phyloP scores from a whole-genome alignment of 1,140 invertebrate genomes.

The Aradophagus sp. region DNA sequence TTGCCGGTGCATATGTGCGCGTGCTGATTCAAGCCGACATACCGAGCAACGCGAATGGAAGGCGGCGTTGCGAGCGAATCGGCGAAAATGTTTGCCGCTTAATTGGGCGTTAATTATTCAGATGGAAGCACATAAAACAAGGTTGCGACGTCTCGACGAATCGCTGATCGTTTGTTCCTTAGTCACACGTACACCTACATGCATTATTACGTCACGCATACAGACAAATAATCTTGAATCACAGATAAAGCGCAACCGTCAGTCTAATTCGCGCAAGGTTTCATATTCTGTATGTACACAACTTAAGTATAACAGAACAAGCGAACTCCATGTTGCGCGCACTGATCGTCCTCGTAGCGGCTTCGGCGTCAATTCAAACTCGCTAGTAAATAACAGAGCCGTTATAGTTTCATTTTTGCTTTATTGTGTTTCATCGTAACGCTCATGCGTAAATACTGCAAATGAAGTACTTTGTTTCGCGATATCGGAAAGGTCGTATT shows the following conservation, averaged over 20 bases:
- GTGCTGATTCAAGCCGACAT: no score
- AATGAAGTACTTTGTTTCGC: no score
- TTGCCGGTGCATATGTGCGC: constrained; percentile 17
- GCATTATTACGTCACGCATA: constrained; percentile 55
- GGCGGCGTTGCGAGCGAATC: neutral
- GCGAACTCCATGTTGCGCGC: constrained; percentile 26
- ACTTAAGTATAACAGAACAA: constrained; percentile 41
- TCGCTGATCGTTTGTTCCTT: constrained; percentile 21
- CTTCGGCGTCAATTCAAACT: neutral
- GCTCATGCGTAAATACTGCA: constrained; percentile 6
- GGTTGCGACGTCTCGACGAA: constrained; percentile 26
- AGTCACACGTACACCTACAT: constrained; percentile 35
- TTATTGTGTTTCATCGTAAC: constrained; percentile 24
- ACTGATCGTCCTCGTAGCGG: constrained; percentile 26
- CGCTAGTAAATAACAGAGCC: constrained; percentile 2
- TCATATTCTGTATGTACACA: constrained; percentile 46
- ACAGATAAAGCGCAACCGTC: constrained; percentile 69
- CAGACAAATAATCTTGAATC: constrained; percentile 69
- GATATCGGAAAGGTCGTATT: no score
- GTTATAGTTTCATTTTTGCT: constrained; percentile 14
- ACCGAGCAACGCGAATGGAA: no score
- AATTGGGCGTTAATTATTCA: constrained; percentile 29
- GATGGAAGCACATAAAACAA: constrained; percentile 28
- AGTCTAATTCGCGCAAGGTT: constrained; percentile 55
- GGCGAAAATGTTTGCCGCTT: constrained; percentile 10